Base-by-base conservation (phyloP, 2,888 invertebrate genomes). In the Melanostoma scalare region DNA sequence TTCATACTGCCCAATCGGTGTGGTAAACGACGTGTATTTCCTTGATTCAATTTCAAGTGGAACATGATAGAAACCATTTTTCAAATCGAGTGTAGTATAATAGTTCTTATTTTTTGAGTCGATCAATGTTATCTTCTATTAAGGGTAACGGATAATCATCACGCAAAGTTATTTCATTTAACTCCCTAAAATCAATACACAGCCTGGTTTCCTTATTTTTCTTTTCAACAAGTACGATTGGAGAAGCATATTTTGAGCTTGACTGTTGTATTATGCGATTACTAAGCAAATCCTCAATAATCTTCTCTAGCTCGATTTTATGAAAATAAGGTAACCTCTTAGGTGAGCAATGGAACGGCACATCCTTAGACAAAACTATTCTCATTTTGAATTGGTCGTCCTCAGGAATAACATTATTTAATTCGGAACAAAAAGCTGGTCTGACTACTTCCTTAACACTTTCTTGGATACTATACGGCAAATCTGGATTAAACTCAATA, bases 61-160 rank as follows among this genome's bases (percentile, higher is more conserved):
- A 6, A 67, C 72, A 5, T 87, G 87, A 65, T 86, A 72, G 56
- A 87, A 87, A 3, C 86, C 87, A 60, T 85, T 86, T 42, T 36
- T 61, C 9, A 86, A 33, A 63, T 87, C 87, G 3, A 87, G 61
- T n/a, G 73, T 10, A 5, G 81, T 61, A 42, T 86, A 87, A 46
- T 75, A 85, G 9, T 53, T 53, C 60, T 87, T 87, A 5, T n/a
- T 76, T 81, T 8, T 53, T 30, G n/a, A 87, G 48, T 0, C 35
- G 35, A n/a, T 81, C 81, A n/a, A 86, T 35, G 30, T 44, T 56
- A n/a, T 82, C 73, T 3, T 82, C 76, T 0, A 76, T 75, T 31
- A 76, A 33, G 2, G 76, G 72, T 2, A 68, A 46, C 38, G 85
- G 80, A 3, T 56, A 60, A 63, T 68, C n/a, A n/a, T n/a, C n/a